Conservation (phyloP, 2,888 invertebrate species). For the Apotomis capreana region DNA sequence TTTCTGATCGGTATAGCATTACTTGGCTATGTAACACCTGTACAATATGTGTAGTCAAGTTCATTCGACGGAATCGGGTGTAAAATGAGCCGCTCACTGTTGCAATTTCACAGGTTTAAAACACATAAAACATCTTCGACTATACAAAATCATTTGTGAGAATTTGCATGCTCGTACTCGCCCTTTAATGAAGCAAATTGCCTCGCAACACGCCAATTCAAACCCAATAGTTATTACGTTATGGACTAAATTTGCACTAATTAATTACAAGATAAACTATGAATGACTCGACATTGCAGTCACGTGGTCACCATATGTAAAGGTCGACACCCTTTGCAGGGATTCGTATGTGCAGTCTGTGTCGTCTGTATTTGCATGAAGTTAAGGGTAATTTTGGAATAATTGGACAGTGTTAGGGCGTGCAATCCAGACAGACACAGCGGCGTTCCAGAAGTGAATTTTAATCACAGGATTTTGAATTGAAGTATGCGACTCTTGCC, state of each 20-base stretch:
- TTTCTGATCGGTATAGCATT: too few relatives aligned
- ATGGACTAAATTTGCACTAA: conserved; percentile 12
- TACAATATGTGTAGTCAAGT: too few relatives aligned
- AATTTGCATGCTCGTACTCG: conserved; percentile 27
- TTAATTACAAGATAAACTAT: conserved; percentile 36
- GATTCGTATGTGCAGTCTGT: conserved; percentile 36
- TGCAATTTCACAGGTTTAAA: conserved; percentile 11
- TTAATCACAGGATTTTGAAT: conserved; percentile 46
- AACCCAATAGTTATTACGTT: not conserved
- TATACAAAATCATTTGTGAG: conserved; percentile 13
- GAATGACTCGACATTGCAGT: conserved; percentile 44
- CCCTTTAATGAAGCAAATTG: conserved; percentile 23
- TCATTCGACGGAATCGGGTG: too few relatives aligned
- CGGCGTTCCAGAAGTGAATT: conserved; percentile 49
- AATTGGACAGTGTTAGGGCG: conserved; percentile 25
- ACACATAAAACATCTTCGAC: conserved; percentile 9
- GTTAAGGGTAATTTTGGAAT: conserved; percentile 22
- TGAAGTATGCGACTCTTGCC: conserved; percentile 17
- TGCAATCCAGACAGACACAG: conserved; percentile 41
- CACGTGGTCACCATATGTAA: conserved; percentile 61
- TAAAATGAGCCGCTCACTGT: not conserved
- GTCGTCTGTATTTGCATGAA: conserved; percentile 15
- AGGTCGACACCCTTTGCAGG: conserved; percentile 62
- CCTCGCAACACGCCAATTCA: not conserved
- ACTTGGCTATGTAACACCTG: too few relatives aligned